A percentile compares a stretch with the other conserved stretches of the same genome.
Evolutionary conservation across 2,797 vertebrate species (phyloP).

Genomic region (Bradypodion ventrale): DNA sequence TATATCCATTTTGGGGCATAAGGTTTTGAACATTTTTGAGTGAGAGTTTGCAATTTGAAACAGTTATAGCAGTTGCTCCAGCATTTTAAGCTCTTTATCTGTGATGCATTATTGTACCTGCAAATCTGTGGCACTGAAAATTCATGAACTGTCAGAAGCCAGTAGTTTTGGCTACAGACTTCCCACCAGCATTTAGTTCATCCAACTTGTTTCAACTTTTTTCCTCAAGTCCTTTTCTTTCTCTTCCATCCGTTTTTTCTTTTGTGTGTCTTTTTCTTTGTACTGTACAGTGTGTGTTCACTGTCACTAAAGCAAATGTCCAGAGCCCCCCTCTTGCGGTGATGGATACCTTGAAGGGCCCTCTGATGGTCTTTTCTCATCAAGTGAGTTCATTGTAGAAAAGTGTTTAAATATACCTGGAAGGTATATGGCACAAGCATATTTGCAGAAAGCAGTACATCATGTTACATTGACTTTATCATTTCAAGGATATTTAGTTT

Average conservation of each 20-base stretch:
- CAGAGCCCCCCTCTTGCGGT: conserved; percentile 92
- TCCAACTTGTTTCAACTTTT: conserved; percentile 64
- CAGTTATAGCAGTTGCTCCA: background rate
- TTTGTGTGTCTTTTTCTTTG: conserved; percentile 72
- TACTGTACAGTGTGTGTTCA: conserved; percentile 92
- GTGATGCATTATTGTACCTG: background rate
- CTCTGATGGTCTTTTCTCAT: conserved; percentile 91
- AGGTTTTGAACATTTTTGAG: background rate
- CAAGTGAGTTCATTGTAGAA: conserved; percentile 84
- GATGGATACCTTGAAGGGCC: conserved; percentile 93
- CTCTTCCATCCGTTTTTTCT: conserved; percentile 68
- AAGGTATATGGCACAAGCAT: conserved; percentile 12
- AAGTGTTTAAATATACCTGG: conserved; percentile 30
- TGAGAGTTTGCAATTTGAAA: background rate
- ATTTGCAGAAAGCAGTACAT: conserved; percentile 5
- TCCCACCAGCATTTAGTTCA: conserved; percentile 59
- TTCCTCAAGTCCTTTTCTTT: conserved; percentile 75
- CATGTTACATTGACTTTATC: conserved; percentile 34
- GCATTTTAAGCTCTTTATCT: conserved; percentile 18
- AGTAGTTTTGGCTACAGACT: conserved; percentile 47
- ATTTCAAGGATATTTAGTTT: conserved; percentile 26
- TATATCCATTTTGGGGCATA: conserved; percentile 22
- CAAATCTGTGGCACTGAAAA: conserved; percentile 24
- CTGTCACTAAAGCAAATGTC: conserved; percentile 93
- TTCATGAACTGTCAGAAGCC: conserved; percentile 29